Evolutionary conservation across 2,797 vertebrate genomes (phyloP).

Genomic region (Brachyalestes nurse): DNA sequence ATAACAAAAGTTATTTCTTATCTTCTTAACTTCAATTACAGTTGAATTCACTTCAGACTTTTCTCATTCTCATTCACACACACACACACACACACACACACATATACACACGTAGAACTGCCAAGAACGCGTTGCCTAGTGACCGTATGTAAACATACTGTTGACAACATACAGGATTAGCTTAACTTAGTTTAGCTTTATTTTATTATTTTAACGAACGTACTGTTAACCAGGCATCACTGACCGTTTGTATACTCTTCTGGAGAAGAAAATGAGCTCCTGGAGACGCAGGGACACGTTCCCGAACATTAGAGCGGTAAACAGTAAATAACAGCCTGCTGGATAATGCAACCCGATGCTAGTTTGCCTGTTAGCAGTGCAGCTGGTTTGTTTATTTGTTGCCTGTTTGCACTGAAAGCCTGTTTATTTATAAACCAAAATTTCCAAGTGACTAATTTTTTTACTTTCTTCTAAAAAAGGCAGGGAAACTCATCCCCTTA

Average conservation of each 20-base stretch:
- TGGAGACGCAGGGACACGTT: slow-evolving; percentile 41
- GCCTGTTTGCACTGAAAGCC: not conserved
- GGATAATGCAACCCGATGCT: not conserved
- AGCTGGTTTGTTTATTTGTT: not conserved
- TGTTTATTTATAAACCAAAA: not conserved
- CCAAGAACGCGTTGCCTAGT: slow-evolving; percentile 36
- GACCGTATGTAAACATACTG: slow-evolving; percentile 50
- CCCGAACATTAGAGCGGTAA: slow-evolving; percentile 52
- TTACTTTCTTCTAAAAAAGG: slow-evolving; percentile 67
- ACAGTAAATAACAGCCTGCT: slow-evolving; percentile 42
- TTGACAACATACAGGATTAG: not conserved
- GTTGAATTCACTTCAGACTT: no score
- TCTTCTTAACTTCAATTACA: no score
- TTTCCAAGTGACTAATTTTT: not conserved
- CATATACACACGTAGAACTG: not conserved
- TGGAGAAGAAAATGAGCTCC: not conserved
- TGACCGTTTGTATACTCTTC: slow-evolving; percentile 34
- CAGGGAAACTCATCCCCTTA: slow-evolving; percentile 74
- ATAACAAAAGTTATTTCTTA: no score
- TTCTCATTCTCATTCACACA: no score
- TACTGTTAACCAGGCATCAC: not conserved
- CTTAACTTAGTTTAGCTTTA: not conserved
- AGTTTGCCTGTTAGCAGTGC: not conserved
- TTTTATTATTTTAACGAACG: no score
- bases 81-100: no score